These are phyloP conservation scores for Punctoribates punctum DNA, from an alignment of 2,888 invertebrate genomes.

Conservation along the genomic window DNA sequence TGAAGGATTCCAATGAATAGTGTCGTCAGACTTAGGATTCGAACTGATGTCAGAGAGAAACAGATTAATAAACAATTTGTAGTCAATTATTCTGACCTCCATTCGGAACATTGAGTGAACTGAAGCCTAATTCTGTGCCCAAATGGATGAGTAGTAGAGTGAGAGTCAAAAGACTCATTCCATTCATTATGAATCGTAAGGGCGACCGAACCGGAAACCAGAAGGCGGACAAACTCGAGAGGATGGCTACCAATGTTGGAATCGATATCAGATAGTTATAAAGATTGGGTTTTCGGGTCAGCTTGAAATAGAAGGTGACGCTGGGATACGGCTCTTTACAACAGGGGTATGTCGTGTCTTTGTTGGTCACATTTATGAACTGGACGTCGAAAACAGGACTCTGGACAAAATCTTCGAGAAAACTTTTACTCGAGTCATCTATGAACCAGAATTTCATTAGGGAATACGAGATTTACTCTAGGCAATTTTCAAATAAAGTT, in stretches of 20 bases:
- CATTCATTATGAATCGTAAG: conserved; percentile 4
- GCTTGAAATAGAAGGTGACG: background rate
- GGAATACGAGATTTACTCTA: background rate
- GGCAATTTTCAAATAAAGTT: too few species aligned
- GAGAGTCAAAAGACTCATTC: background rate
- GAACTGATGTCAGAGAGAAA: background rate
- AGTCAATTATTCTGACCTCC: background rate
- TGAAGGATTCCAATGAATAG: conserved; percentile 4
- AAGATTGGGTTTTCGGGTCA: background rate
- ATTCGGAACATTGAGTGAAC: background rate
- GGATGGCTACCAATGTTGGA: conserved; percentile 8
- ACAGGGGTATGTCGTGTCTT: background rate
- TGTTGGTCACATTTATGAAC: background rate
- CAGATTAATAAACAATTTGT: background rate
- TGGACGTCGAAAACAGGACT: background rate
- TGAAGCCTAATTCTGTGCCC: background rate
- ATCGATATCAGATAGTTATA: background rate
- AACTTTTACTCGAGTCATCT: too few species aligned
- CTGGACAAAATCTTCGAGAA: too few species aligned
- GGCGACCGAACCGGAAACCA: conserved; percentile 5
- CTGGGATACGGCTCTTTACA: conserved; percentile 14
- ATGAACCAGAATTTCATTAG: background rate
- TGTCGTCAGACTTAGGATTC: background rate
- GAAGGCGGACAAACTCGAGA: conserved; percentile 3
- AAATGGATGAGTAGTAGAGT: background rate